Evolutionary conservation across 37 sponge, comb jelly and placozoan species (phyloP), one percentile per base, ranked within the genome.

Genomic region (Amphimedon queenslandica): DNA sequence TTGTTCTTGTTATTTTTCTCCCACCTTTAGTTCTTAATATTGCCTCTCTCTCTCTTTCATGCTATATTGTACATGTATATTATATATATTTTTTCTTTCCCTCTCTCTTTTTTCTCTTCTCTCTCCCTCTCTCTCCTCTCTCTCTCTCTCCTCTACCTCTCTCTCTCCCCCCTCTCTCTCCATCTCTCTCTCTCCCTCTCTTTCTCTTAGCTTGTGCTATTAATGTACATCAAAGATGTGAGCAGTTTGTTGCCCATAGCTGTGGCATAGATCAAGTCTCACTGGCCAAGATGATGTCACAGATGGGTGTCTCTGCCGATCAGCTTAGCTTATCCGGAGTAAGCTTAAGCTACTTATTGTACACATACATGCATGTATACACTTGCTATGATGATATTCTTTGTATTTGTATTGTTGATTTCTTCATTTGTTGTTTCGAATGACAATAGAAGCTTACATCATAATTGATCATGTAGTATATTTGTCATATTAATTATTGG

Each of bases 201-300:
- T 47, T 13, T 47, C 13, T 47, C 53, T 18, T 47, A 47, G 98
- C 80, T 20, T 98, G 99, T 82, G 90, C 90, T 42, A 69, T 94
- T 30, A 98, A 94, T 63, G 93, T 94, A 1, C 99, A 98, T 85
- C 87, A 89, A 63, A 69, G 99, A 3, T 98, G 99, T 74, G 74
- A 94, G 72, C 47, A 80, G 24, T 79, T 75, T 60, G 95, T 98
- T 10, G 82, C 99, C 1, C 77, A 80, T 42, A 92, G 80, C 69
- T 98, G 99, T 39, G 99, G 99, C 55, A 87, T 98, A 69, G 87
- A 98, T 73, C 78, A 77, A 28, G 79, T 80, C 66, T 82, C 89
- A 55, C 70, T 97, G 80, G 80, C 89, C 13, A 77, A 86, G 28
- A 66, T 81, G 29, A 70, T 97, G 63, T 74, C 75, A 13, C 87